Base-by-base conservation (phyloP, 2,888 invertebrate species). In the Orchesella flavescens region DNA sequence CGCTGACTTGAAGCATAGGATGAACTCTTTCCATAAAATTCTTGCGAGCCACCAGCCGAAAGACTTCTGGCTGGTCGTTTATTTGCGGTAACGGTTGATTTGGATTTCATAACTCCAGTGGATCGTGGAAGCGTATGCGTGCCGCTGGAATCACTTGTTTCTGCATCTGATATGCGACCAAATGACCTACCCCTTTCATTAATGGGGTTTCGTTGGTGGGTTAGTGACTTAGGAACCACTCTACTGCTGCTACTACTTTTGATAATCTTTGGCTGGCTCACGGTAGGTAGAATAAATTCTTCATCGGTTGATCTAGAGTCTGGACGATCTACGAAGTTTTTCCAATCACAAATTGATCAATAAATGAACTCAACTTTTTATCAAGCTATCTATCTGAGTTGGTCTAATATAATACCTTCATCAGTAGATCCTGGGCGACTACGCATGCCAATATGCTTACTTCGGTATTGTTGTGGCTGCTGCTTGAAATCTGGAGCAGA, bases 231-330 rank as follows among this genome's bases (percentile, higher is more conserved):
- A 0, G 66, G 68, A 21, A 88, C 90, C 89, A 73, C 91, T 89
- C 87, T 89, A 81, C 91, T 89, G 57, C 89, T 86, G 59, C 89
- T 89, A 85, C 89, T 92, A 91, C 88, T 93, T 92, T 81, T 92
- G 90, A 57, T 92, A 91, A 90, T 93, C 92, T 89, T 94, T 91
- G 88, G 93, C 92, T 89, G 93, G 92, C 91, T 93, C 93, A 89
- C 80, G 10, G 84, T 75, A 34, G 77, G 71, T 5, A 84, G 71
- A n/a, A 84, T 66, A 12, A 82, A 83, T 61, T 88, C 88, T 71
- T 88, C 89, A 69, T 89, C 88, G 1, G 89, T 89, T 66, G 89
- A 89, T 66, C 89, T 86, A 7, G 89, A 89, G 71, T 89, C 89
- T 9, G 89, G 89, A 46, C 89, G 89, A 74, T 89, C 89, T 89